Conservation (phyloP, 2,113 vertebrate genomes). For the Tychaedon coryphoeus region DNA sequence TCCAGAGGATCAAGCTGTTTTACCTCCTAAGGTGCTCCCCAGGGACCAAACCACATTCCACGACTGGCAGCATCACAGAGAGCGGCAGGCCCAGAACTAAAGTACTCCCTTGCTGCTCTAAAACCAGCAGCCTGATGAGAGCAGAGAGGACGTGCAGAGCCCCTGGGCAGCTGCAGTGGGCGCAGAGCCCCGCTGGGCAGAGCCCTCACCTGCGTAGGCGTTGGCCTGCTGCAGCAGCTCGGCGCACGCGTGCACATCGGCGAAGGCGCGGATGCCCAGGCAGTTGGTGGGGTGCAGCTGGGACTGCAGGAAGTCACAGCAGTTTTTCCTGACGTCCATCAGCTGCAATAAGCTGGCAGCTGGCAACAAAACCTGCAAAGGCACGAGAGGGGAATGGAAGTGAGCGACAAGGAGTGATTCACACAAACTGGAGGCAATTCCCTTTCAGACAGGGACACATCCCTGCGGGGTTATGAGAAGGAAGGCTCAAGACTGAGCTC, state of each 20-base stretch:
- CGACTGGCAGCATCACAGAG: background rate
- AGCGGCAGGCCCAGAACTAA: background rate
- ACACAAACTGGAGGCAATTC: background rate
- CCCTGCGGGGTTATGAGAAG: background rate
- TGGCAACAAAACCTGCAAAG: slow-evolving; percentile 86
- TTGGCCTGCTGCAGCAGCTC: slow-evolving; percentile 90
- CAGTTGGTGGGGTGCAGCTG: slow-evolving; percentile 96
- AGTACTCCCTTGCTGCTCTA: background rate
- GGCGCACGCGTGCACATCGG: slow-evolving; percentile 91
- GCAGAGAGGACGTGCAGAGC: accelerated
- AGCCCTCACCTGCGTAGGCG: slow-evolving; percentile 86
- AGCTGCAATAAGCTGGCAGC: slow-evolving; percentile 92
- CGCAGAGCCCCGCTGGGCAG: background rate
- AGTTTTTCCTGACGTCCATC: slow-evolving; percentile 93
- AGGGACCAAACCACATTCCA: accelerated
- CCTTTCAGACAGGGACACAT: background rate
- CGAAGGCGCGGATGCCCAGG: slow-evolving; percentile 93
- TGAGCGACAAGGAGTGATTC: background rate
- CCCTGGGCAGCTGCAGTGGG: accelerated
- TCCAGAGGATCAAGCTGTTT: background rate
- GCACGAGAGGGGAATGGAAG: background rate
- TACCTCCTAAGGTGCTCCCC: background rate
- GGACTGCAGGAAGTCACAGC: slow-evolving; percentile 93
- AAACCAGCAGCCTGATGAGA: background rate
- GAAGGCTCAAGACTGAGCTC: background rate